Conservation (phyloP, 2,113 vertebrate species). For the Thamnophis sirtalis region DNA sequence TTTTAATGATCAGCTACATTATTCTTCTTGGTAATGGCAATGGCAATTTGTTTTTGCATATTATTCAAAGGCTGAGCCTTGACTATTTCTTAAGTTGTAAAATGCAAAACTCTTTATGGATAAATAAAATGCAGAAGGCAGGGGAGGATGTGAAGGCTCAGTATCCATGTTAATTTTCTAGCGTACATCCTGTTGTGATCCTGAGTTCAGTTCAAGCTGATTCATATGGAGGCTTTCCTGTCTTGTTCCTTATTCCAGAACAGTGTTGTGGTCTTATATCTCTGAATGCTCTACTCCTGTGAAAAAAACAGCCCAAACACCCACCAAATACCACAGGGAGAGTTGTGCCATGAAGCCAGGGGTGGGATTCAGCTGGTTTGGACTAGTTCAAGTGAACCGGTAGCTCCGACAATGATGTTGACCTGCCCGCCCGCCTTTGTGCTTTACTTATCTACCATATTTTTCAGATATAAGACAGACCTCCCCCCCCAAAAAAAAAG, state of each 20-base stretch:
- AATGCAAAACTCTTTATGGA: constrained; percentile 9
- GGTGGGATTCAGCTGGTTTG: too few species aligned
- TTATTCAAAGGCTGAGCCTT: constrained; percentile 1
- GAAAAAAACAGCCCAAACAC: background rate
- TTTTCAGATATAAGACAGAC: too few species aligned
- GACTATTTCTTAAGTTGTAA: constrained; percentile 1
- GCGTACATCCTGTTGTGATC: too few species aligned
- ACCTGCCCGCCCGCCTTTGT: too few species aligned
- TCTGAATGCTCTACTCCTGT: background rate
- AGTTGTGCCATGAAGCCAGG: background rate
- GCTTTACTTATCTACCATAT: too few species aligned
- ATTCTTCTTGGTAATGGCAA: background rate
- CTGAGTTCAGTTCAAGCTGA: background rate
- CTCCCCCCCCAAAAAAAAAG: too few species aligned
- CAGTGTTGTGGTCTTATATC: background rate
- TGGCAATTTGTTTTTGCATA: background rate
- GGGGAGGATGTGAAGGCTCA: background rate
- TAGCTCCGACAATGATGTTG: too few species aligned
- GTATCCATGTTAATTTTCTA: background rate
- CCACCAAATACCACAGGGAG: background rate
- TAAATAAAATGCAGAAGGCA: background rate
- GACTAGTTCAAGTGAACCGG: too few species aligned
- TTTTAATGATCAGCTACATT: constrained; percentile 11
- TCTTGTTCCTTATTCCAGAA: background rate
- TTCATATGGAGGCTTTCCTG: background rate